A percentile compares a stretch with the other conserved stretches of the same genome.
These are phyloP conservation scores for Reticulitermes speratus DNA, from an alignment of 1,140 invertebrate species.

Conservation along the genomic window DNA sequence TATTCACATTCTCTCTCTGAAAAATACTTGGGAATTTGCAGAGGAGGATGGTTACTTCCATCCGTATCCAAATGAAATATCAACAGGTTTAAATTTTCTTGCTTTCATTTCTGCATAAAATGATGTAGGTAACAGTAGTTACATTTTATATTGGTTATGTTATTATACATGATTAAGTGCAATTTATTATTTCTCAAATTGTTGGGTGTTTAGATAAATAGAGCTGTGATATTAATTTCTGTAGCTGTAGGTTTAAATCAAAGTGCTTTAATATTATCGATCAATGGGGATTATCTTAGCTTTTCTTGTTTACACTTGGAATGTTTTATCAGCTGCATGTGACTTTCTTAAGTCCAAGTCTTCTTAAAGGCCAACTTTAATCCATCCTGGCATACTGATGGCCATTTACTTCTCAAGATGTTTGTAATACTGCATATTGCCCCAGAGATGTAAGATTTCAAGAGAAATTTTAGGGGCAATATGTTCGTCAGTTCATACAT, in stretches of 20 bases:
- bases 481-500: too few species aligned
- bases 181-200: not conserved
- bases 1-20: too few species aligned
- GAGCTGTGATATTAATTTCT: constrained; percentile 4
- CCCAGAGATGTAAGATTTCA: not conserved
- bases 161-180: not conserved
- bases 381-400: not conserved
- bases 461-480: too few species aligned
- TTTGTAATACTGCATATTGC: not conserved
- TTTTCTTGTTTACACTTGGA: not conserved
- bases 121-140: not conserved
- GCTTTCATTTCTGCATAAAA: not conserved
- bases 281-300: not conserved
- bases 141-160: not conserved
- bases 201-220: not conserved
- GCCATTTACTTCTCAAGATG: not conserved
- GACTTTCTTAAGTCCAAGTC: not conserved
- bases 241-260: not conserved
- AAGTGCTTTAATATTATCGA: not conserved
- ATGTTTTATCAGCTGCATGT: not conserved
- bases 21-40: too few species aligned
- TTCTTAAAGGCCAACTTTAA: not conserved
- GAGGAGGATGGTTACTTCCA: too few species aligned
- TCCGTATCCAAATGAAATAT: not conserved
- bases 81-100: too few species aligned